phyloP scores from a whole-genome alignment of 2,797 vertebrate genomes.

The Labeo calbasu region DNA sequence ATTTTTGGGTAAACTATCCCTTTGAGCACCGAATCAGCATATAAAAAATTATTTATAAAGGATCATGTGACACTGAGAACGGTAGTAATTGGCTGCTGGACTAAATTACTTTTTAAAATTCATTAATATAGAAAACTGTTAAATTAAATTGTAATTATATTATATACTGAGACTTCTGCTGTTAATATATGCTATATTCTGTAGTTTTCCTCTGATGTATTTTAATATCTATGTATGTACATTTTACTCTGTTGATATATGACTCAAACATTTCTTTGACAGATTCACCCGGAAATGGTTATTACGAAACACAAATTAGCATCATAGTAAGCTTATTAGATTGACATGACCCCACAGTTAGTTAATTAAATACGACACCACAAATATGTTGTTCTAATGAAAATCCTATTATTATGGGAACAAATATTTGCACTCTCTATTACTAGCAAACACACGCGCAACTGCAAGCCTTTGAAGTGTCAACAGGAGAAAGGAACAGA shows the following conservation, averaged over 20 bases:
- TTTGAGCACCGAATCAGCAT: background rate
- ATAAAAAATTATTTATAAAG: background rate
- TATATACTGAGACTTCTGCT: background rate
- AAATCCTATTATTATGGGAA: slow-evolving; percentile 31
- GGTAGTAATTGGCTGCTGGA: background rate
- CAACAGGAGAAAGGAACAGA: slow-evolving; percentile 47
- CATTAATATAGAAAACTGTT: background rate
- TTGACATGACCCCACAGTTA: background rate
- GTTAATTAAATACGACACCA: slow-evolving; percentile 26
- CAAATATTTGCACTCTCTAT: slow-evolving; percentile 28
- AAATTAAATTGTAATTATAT: background rate
- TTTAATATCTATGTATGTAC: background rate
- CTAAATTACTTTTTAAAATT: too few species aligned
- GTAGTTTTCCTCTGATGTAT: background rate
- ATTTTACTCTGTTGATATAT: background rate
- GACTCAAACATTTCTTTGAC: background rate
- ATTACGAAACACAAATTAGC: background rate
- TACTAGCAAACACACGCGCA: slow-evolving; percentile 23
- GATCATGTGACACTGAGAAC: background rate
- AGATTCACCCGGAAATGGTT: background rate
- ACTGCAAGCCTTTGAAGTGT: slow-evolving; percentile 57
- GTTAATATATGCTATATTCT: background rate
- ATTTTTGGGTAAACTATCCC: too few species aligned
- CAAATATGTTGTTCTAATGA: background rate
- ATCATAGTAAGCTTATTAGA: background rate